These are phyloP conservation scores for Mustela lutreola DNA, from an alignment of 2,113 vertebrate species.

Conservation along the genomic window DNA sequence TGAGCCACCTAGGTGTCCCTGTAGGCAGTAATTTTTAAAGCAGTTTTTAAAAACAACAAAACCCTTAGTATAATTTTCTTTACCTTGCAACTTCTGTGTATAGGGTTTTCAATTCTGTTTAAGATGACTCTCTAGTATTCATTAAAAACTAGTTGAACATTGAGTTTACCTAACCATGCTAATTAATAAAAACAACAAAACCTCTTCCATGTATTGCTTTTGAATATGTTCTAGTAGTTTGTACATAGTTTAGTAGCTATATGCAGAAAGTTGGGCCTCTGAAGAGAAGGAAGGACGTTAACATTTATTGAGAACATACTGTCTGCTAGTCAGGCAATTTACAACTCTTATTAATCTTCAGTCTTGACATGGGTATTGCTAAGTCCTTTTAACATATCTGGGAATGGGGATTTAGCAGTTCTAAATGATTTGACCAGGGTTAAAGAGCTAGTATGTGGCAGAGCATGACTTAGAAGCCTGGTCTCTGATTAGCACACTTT, in stretches of 20 bases:
- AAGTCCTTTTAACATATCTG: not conserved
- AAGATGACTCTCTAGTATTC: not conserved
- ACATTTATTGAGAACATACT: slow-evolving; percentile 46
- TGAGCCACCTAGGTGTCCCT: no score
- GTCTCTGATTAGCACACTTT: not conserved
- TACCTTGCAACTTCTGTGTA: not conserved
- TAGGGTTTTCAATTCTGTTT: slow-evolving; percentile 45
- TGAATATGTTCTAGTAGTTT: slow-evolving; percentile 25
- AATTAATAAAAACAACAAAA: slow-evolving; percentile 25
- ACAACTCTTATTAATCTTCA: not conserved
- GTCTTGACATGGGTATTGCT: slow-evolving; percentile 19
- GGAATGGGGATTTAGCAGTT: not conserved
- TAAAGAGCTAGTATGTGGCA: not conserved
- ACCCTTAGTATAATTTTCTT: not conserved
- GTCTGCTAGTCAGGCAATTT: slow-evolving; percentile 14
- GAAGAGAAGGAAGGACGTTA: slow-evolving; percentile 34
- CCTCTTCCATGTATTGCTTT: slow-evolving; percentile 34
- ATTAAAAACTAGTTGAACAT: slow-evolving; percentile 30
- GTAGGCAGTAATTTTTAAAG: no score
- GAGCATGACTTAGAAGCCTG: not conserved
- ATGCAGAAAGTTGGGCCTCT: slow-evolving; percentile 28
- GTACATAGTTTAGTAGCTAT: slow-evolving; percentile 24
- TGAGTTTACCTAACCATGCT: not conserved
- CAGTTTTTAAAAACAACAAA: not conserved
- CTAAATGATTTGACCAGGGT: not conserved